Evolutionary conservation across 2,888 invertebrate genomes (phyloP), one percentile per base, ranked within the genome.

Genomic region (Drosophila anomelani): DNA sequence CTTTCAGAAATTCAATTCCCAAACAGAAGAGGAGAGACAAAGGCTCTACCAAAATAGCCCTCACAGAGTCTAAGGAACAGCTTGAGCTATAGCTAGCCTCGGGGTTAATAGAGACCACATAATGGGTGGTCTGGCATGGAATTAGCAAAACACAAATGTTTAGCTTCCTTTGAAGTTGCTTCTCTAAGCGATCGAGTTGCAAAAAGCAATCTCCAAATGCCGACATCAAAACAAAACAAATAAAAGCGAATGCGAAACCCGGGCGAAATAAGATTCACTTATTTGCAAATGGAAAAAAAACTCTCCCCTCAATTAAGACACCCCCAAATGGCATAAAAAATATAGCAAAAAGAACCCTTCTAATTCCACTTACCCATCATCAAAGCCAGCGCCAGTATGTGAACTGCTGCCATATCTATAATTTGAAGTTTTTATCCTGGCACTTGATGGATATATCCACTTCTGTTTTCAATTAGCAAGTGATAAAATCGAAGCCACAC

Each of bases 391-490:
- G 54, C 63, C 60, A 84, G 81, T 15, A 51, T 53, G 58, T 64
- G 60, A 44, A 73, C 32, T 44, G 69, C 63, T 49, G 74, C 60
- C 77, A 79, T 73, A 71, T 78, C 70, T 62, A 61, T 54, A 38
- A 67, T 63, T 15, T 43, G 55, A 61, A 44, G 49, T 55, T 57
- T 57, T 29, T 74, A 63, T 81, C 44, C 51, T 46, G 15, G 34
- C 51, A 53, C 51, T 23, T 9, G 51, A 53, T 36, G 9, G 51
- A 53, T 53, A 58, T 43, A 53, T 58, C 41, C 51, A 20, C 32
- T 58, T 41, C 44, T 43, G 49, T 49, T 77, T 80, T 88, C 84
- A 85, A 85, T 85, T 85, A 85, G 85, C 68, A 72, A 69, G 51
- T 78, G 73, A 75, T 75, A 77, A 67, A 36, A 51, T 17, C 43